Conservation (phyloP, 2,113 vertebrate species). For the Saiga tatarica region DNA sequence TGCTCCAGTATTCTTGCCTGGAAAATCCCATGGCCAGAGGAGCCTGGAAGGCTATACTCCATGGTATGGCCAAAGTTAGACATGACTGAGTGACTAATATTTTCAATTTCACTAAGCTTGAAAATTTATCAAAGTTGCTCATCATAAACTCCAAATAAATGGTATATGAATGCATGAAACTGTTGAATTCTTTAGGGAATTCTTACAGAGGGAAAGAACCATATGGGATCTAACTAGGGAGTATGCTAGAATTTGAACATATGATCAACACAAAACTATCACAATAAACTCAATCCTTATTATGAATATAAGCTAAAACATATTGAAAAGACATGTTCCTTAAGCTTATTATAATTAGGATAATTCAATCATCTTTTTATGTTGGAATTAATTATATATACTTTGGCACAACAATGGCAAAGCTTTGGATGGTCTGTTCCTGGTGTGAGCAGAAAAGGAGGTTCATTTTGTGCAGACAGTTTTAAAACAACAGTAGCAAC, state of each 20-base stretch:
- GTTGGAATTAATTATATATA: not conserved
- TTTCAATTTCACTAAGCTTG: not conserved
- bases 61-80: not conserved
- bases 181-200: not conserved
- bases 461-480: not conserved
- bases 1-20: not conserved
- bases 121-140: not conserved
- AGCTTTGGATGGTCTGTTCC: not conserved
- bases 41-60: not conserved
- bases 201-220: not conserved
- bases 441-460: fast-evolving
- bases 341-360: not conserved
- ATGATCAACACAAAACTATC: not conserved
- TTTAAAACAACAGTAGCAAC: not conserved
- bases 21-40: not conserved
- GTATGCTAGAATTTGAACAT: not conserved
- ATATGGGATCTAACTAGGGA: not conserved
- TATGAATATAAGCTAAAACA: not conserved
- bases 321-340: not conserved
- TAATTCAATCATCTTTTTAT: not conserved
- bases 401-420: not conserved
- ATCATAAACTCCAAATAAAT: not conserved
- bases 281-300: not conserved
- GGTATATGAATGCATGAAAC: not conserved
- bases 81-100: not conserved